A percentile compares a stretch with the other conserved stretches of the same genome.
Conservation (phyloP, 2,113 vertebrate genomes). For the Ramphastos sulfuratus region DNA sequence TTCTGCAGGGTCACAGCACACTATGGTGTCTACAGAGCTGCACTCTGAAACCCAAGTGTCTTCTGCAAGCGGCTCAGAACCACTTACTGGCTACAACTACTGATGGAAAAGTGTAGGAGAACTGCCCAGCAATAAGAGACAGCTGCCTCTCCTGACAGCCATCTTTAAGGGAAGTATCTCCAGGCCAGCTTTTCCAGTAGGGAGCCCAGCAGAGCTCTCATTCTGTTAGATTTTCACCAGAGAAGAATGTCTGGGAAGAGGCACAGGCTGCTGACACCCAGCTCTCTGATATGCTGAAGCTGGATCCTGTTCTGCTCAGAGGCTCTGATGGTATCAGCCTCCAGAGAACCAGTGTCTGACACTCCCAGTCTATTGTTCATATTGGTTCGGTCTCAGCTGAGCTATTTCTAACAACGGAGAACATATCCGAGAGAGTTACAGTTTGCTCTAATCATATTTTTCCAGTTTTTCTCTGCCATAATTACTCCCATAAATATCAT, state of each 20-base stretch:
- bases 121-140: not conserved
- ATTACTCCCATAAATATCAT: conserved; percentile 60
- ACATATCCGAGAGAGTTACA: conserved; percentile 39
- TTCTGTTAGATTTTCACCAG: not conserved
- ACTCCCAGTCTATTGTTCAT: conserved; percentile 13
- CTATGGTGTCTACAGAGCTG: fast-evolving
- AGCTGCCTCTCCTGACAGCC: not conserved
- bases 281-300: conserved; percentile 17
- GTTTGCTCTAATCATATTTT: conserved; percentile 61
- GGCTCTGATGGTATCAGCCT: conserved; percentile 47
- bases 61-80: not conserved
- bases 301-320: conserved; percentile 19
- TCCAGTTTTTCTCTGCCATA: conserved; percentile 54
- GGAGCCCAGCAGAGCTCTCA: not conserved
- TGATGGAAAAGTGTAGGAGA: not conserved
- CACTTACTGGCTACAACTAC: not conserved
- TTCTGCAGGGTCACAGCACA: fast-evolving
- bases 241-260: not conserved
- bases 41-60: not conserved
- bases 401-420: conserved; percentile 41
- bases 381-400: conserved; percentile 35
- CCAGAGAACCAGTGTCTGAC: conserved; percentile 12
- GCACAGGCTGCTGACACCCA: not conserved
- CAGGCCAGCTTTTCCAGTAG: not conserved
- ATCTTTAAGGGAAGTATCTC: not conserved